phyloP scores from a whole-genome alignment of 2,113 vertebrate genomes.

The Cavia porcellus region DNA sequence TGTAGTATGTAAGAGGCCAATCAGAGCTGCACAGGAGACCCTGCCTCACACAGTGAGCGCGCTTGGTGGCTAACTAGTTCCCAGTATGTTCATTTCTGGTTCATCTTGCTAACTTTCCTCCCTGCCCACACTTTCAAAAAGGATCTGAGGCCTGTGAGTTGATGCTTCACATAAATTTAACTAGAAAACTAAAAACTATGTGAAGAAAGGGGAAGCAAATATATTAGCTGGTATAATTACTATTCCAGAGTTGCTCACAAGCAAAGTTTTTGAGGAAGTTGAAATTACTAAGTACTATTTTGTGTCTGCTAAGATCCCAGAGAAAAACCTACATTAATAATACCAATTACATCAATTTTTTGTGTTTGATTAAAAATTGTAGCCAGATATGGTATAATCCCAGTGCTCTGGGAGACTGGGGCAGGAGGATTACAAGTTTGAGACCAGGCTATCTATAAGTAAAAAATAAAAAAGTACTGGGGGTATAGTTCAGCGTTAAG shows the following conservation, averaged over 20 bases:
- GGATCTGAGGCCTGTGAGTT: not conserved
- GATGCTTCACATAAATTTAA: slow-evolving; percentile 5
- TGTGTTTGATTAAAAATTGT: not conserved
- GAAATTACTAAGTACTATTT: not conserved
- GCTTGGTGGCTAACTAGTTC: not conserved
- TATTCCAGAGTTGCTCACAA: not conserved
- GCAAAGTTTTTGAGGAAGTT: slow-evolving; percentile 7
- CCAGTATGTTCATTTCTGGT: not conserved
- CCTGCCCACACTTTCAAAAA: not conserved
- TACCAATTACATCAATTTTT: not conserved
- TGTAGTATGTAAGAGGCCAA: not conserved
- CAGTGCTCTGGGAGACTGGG: not conserved
- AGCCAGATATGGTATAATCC: not conserved
- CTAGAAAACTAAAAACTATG: slow-evolving; percentile 15
- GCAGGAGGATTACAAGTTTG: not conserved
- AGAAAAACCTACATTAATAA: not conserved
- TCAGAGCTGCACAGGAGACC: not conserved
- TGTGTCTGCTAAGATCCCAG: not conserved
- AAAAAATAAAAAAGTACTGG: not conserved
- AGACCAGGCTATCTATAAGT: not conserved
- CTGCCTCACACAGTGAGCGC: not conserved
- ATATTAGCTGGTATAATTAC: not conserved
- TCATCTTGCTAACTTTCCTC: not conserved
- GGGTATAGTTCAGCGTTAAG: not conserved
- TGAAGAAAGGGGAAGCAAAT: not conserved